These are phyloP conservation scores for Eulemur albifrons DNA, from an alignment of 2,797 vertebrate genomes.

Conservation along the genomic window DNA sequence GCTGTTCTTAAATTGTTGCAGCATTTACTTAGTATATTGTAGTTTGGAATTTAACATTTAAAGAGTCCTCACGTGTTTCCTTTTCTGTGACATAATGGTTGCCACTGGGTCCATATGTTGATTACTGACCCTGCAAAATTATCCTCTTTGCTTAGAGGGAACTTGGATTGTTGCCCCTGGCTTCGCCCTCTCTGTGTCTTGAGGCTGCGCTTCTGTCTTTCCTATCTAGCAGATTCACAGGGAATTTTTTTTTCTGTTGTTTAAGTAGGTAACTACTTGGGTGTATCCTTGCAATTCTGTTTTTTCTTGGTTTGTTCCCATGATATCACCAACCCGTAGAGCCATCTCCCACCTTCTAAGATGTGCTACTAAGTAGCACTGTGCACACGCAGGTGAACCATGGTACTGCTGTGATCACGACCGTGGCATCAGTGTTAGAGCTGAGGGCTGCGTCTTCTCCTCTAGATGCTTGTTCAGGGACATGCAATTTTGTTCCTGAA, in stretches of 20 bases:
- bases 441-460: neutral
- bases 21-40: neutral
- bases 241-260: neutral
- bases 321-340: neutral
- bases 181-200: neutral
- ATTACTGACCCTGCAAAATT: fast-evolving
- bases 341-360: neutral
- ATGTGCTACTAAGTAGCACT: fast-evolving
- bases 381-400: fast-evolving
- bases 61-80: neutral
- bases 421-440: fast-evolving
- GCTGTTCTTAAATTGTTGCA: neutral
- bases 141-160: neutral
- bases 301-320: neutral
- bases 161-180: neutral
- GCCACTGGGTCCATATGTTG: neutral
- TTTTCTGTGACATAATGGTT: neutral
- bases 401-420: fast-evolving
- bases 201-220: neutral
- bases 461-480: neutral
- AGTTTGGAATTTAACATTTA: neutral
- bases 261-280: neutral
- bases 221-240: neutral
- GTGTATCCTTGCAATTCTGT: neutral
- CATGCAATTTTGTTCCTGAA: neutral